These are phyloP conservation scores for Puma concolor DNA, from an alignment of 2,113 vertebrate genomes.

Conservation along the genomic window DNA sequence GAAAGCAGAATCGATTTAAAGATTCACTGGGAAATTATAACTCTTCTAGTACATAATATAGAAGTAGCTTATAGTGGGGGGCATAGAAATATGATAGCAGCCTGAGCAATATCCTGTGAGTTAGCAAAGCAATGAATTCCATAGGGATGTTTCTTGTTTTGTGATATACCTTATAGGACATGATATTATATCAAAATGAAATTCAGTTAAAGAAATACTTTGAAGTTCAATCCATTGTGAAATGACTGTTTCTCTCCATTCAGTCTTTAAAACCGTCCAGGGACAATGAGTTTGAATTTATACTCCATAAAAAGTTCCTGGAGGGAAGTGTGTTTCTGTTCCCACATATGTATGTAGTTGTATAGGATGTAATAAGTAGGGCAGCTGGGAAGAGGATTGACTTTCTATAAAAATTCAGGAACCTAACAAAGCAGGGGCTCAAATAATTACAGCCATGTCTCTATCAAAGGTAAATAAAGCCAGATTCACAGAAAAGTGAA, in stretches of 20 bases:
- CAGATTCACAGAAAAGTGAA: neutral
- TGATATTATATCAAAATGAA: constrained; percentile 10
- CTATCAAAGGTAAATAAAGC: neutral
- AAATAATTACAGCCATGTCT: neutral
- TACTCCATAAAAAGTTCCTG: neutral
- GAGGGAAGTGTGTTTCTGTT: neutral
- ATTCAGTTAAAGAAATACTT: neutral
- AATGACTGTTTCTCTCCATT: neutral
- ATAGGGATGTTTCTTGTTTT: neutral
- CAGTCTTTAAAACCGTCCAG: neutral
- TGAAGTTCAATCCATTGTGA: constrained; percentile 13
- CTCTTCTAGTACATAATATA: neutral
- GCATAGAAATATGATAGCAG: neutral
- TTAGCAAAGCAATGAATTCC: neutral
- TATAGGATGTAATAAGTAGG: neutral
- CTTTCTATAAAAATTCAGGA: neutral
- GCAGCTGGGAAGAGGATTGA: neutral
- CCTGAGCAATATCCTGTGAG: neutral
- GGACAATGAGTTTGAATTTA: neutral
- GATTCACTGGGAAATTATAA: neutral
- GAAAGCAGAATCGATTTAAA: neutral
- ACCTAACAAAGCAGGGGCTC: neutral
- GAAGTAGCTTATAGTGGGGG: neutral
- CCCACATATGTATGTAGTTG: neutral
- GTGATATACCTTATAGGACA: neutral